phyloP scores from a whole-genome alignment of 2,113 vertebrate species.

The Misgurnus mizolepis region DNA sequence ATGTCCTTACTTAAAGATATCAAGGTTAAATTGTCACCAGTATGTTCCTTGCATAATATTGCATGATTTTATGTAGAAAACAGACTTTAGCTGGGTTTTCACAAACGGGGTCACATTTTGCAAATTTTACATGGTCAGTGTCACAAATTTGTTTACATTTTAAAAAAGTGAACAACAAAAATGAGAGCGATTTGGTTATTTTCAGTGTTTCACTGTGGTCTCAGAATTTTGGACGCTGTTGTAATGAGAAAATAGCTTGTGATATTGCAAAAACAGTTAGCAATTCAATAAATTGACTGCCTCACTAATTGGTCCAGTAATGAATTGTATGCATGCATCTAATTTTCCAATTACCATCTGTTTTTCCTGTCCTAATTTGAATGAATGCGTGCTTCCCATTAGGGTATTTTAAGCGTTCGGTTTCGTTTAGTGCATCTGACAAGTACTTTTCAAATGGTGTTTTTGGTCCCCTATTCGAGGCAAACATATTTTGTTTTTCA shows the following conservation, averaged over 20 bases:
- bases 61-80: too few species aligned
- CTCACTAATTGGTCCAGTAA: not conserved
- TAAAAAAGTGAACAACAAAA: too few species aligned
- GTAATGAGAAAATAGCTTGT: too few species aligned
- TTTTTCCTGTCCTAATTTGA: conserved; percentile 14
- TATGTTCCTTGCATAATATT: too few species aligned
- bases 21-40: too few species aligned
- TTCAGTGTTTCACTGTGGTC: not conserved
- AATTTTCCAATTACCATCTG: not conserved
- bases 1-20: too few species aligned
- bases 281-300: not conserved
- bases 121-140: too few species aligned
- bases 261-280: too few species aligned
- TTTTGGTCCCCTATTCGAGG: not conserved
- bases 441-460: not conserved
- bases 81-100: too few species aligned
- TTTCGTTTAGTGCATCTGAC: not conserved
- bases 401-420: not conserved
- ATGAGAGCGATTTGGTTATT: not conserved
- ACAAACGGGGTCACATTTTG: too few species aligned
- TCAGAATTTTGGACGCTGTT: not conserved
- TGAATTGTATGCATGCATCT: not conserved
- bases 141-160: too few species aligned
- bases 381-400: conserved; percentile 7
- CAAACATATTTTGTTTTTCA: not conserved